Base-by-base conservation (phyloP, 2,797 vertebrate genomes). In the Sebastes taczanowskii region DNA sequence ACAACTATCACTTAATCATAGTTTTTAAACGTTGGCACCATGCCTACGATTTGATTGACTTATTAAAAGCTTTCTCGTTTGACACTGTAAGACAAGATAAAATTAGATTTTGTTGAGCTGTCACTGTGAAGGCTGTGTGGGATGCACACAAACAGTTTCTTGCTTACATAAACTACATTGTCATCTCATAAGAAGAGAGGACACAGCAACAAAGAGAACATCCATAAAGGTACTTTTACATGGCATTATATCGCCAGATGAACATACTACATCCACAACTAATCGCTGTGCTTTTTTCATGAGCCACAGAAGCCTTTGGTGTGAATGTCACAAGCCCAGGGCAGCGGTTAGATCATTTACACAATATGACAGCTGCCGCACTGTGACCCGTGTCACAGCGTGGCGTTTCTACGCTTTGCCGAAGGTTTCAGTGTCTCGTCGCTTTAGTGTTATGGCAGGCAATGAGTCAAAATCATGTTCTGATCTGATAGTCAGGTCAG, bases 301-400 rank as follows among this genome's bases (percentile, higher is more conserved):
- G 52, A 71, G 49, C 52, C 52, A 32, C 16, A n/a, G 55, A 42
- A 81, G 82, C 67, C 52, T 67, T 70, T 35, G 42, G 81, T 82
- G 25, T 86, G 71, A 78, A 74, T 91, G 74, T 88, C 85, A 88
- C 20, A 71, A 82, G 81, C 88, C 83, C 70, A 62, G 78, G 76
- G 88, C 89, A 77, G 67, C 9, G 3, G 59, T 69, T 64, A 59
- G 76, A 85, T 78, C 69, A 75, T 85, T 87, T 84, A 88, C 62
- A 78, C 78, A 70, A 80, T 71, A 63, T 89, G 92, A 92, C 93
- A 93, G 83, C 75, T 66, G 46, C 77, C 89, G 79, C 77, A 80
- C 62, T 84, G 86, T 60, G 76, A 80, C 52, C 25, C 68, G 32
- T 46, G 66, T 86, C 81, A 78, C 75, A 67, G 49, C 7, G 34